Evolutionary conservation across 2,113 vertebrate genomes (phyloP).

Genomic region (Pedetes capensis): DNA sequence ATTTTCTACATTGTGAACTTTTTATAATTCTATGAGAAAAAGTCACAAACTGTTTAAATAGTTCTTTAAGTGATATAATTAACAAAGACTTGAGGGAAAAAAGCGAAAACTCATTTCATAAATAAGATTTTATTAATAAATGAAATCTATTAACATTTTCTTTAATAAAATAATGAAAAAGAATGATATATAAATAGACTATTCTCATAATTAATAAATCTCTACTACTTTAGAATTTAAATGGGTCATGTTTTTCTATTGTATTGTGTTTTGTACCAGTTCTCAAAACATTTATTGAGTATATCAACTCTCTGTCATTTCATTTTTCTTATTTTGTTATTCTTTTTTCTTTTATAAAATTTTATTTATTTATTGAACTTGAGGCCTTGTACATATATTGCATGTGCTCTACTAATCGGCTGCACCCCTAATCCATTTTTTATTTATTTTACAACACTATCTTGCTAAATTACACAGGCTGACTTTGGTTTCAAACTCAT

Average conservation of each 20-base stretch:
- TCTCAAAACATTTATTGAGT: background rate
- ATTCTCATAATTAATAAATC: background rate
- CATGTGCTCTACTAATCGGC: too few relatives aligned
- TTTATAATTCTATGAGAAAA: background rate
- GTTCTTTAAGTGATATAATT: background rate
- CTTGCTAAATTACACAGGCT: too few relatives aligned
- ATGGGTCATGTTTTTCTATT: background rate
- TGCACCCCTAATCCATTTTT: too few relatives aligned
- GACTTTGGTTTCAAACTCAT: too few relatives aligned
- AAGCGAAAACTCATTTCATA: background rate
- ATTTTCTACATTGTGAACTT: background rate
- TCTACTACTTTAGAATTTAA: background rate
- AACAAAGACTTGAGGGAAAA: conserved; percentile 21
- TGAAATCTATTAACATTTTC: background rate
- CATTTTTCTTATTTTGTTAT: too few relatives aligned
- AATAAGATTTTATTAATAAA: conserved; percentile 28
- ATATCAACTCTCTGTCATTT: background rate
- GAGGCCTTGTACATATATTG: too few relatives aligned
- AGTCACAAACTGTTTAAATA: background rate
- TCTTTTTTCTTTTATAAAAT: too few relatives aligned
- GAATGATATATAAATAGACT: background rate
- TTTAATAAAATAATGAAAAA: background rate
- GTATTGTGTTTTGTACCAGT: background rate
- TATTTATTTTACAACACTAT: too few relatives aligned
- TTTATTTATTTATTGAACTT: too few relatives aligned